These are phyloP conservation scores for Trissolcus basalis DNA, from an alignment of 1,140 invertebrate genomes.

Conservation along the genomic window DNA sequence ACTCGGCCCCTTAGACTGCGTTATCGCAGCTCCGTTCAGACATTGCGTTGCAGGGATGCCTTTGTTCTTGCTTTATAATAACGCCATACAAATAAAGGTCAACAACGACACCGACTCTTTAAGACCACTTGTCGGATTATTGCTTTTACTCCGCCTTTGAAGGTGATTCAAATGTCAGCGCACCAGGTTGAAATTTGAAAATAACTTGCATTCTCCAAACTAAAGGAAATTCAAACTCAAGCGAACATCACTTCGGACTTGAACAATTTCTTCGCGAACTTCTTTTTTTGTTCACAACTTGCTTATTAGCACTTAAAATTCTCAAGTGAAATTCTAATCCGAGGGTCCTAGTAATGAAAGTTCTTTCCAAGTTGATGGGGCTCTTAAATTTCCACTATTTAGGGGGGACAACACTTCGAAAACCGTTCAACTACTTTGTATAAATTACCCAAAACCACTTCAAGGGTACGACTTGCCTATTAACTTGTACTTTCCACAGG, in stretches of 20 bases:
- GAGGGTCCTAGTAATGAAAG: background rate
- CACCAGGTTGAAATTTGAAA: conserved; percentile 6
- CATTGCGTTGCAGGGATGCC: conserved; percentile 26
- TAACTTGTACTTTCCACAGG: conserved; percentile 1
- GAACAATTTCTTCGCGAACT: too few species aligned
- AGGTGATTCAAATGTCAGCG: conserved; percentile 1
- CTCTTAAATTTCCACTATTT: background rate
- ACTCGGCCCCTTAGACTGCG: background rate
- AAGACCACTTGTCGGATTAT: conserved; percentile 36
- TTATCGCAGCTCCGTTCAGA: conserved; percentile 12
- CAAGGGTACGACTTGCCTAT: conserved; percentile 1
- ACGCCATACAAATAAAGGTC: conserved; percentile 32
- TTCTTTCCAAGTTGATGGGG: background rate
- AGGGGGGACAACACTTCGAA: background rate
- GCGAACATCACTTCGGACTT: background rate
- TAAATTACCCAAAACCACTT: conserved; percentile 21
- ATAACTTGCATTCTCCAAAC: background rate
- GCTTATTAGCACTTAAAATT: too few species aligned
- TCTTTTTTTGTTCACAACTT: too few species aligned
- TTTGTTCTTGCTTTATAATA: conserved; percentile 54
- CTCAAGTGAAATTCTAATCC: background rate
- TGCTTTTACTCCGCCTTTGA: conserved; percentile 27
- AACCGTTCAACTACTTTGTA: conserved; percentile 4
- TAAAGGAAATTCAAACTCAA: background rate
- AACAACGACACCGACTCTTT: conserved; percentile 29